These are phyloP conservation scores for Drusus annulatus DNA, from an alignment of 1,140 invertebrate species.

Conservation along the genomic window DNA sequence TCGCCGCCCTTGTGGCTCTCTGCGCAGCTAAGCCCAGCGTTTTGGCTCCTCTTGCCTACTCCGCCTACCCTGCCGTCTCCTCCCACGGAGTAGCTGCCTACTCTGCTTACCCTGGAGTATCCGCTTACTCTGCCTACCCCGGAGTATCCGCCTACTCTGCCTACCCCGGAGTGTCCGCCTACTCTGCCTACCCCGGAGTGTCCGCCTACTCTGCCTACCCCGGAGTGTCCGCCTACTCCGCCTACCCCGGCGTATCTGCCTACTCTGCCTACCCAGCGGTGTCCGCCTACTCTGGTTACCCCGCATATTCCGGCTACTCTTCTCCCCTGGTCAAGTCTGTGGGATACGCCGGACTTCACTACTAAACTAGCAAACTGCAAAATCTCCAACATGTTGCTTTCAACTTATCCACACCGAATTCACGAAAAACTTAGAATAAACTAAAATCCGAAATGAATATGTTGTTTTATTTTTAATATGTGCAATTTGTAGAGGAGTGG, in stretches of 20 bases:
- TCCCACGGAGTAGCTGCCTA: conserved; percentile 38
- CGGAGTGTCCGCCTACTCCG: conserved; percentile 56
- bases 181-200: conserved; percentile 43
- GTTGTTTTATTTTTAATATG: too few species aligned
- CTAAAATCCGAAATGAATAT: too few species aligned
- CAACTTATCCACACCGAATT: too few species aligned
- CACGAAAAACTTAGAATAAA: too few species aligned
- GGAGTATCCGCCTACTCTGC: conserved; percentile 59
- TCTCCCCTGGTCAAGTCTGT: conserved; percentile 34
- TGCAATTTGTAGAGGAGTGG: too few species aligned
- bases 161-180: conserved; percentile 47
- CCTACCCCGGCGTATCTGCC: conserved; percentile 68
- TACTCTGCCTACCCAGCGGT: conserved; percentile 62
- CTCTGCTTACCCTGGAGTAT: conserved; percentile 67
- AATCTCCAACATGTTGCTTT: too few species aligned
- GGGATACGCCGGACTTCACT: conserved; percentile 29
- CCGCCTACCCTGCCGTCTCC: conserved; percentile 66
- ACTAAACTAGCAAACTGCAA: too few species aligned
- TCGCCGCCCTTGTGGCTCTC: conserved; percentile 70
- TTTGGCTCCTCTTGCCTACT: conserved; percentile 70
- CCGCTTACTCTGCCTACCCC: conserved; percentile 66
- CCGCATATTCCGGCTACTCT: conserved; percentile 47
- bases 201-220: conserved; percentile 49
- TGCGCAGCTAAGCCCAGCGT: conserved; percentile 70
- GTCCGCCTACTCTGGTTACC: conserved; percentile 61